Evolutionary conservation across 2,113 vertebrate genomes (phyloP), one percentile per base, ranked within the genome.

Genomic region (Malurus melanocephalus): DNA sequence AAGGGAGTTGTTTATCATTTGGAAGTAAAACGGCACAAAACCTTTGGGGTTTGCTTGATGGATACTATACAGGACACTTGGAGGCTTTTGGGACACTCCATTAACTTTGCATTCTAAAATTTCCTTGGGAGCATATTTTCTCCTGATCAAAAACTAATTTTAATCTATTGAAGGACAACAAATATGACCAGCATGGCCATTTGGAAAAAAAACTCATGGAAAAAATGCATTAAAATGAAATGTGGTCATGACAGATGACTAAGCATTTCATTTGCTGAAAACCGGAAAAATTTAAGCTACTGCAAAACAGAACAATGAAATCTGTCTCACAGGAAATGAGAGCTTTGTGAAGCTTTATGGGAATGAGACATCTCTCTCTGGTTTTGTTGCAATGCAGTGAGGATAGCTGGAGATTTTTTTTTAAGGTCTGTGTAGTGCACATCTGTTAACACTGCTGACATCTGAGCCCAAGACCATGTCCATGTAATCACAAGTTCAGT

Each of bases 11-110:
- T 95, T 95, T 80, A 78, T 94, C 84, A 90, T 74, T 82, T 85
- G 80, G 78, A 94, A 90, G 80, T 40, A 71, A 93, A 92, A 45
- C 64, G 56, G 74, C 67, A 38, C 55, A 93, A 96, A 96, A 90
- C 94, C 85, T 93, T 91, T 93, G 93, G 88, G 95, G 88, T 87
- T 94, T 96, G 67, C 74, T 90, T 95, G 93, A 94, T 95, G 88
- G 86, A 94, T 95, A 93, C 92, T 68, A 3, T 35, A 49, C 40
- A 79, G 92, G 92, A 93, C 74, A 93, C 60, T 91, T 94, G 82
- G 94, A 96, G 93, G 94, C 85, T 95, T 95, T 95, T 77, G 93
- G 90, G 88, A 94, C 86, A 90, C 93, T 94, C 71, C 93, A 93
- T 93, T 95, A 95, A 88, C 93, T 93, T 90, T 95, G 86, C 90